Base-by-base conservation (phyloP, 2,797 vertebrate species). In the Rhinichthys osculus region DNA sequence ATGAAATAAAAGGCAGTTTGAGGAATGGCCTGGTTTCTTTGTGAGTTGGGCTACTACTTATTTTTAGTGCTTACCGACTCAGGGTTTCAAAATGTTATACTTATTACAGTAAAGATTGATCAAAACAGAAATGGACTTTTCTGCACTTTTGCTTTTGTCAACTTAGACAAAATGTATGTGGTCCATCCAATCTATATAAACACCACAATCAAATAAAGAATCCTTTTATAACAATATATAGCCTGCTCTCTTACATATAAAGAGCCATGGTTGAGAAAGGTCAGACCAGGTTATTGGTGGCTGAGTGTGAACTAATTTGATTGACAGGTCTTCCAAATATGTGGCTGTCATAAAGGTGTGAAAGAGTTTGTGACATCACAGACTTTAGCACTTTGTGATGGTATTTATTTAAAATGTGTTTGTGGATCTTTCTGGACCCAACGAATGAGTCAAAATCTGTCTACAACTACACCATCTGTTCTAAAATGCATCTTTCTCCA, bases 1-100 rank as follows among this genome's bases (percentile, higher is more conserved):
- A 86, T 76, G 21, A 82, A 87, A 89, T 83, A 78, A 71, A 78
- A 80, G 78, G 47, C 81, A 87, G 73, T 77, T 77, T 78, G 67
- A 50, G 80, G 50, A 79, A 50, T 76, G 64, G 44, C 80, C 71
- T 59, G 76, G 42, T 64, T 71, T 79, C 81, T 73, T 73, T 64
- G 59, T 52, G 33, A 85, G 78, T 73, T 50, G 50, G n/a, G 42
- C 13, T 33, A 27, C 64, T 87, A n/a, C 72, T 47, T 85, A 66
- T 78, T 79, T 85, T 64, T 54, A 57, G 64, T 44, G 44, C 72
- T 84, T 64, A 80, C 16, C 23, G 42, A 66, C 8, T 78, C 35
- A 69, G 19, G 33, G 27, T 74, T 83, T 74, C 57, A 38, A 47
- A 62, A 38, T 74, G 8, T 16, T 83, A 16, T 47, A 47, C 27